A percentile compares a stretch with the other conserved stretches of the same genome.
Conservation (phyloP, 2,113 vertebrate species). For the Hiodon alosoides region DNA sequence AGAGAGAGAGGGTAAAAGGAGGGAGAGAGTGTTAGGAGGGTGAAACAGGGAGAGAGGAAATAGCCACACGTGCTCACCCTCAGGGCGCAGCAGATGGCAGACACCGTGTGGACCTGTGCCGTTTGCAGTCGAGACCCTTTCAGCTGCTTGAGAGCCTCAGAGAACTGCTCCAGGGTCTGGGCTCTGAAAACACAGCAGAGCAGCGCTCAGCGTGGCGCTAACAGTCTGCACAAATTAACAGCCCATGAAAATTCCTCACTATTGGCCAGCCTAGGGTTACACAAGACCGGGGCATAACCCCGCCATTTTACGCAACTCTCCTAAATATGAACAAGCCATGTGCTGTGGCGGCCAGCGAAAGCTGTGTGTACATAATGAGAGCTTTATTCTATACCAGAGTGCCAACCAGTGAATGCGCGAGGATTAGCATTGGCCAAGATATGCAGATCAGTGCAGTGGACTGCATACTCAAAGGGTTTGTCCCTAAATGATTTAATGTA, state of each 20-base stretch:
- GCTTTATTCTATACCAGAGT: too few species aligned
- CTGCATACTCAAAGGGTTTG: neutral
- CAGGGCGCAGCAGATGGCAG: constrained; percentile 77
- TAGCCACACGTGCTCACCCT: constrained; percentile 64
- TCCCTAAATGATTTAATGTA: too few species aligned
- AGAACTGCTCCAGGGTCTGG: constrained; percentile 77
- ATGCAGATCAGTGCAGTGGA: neutral
- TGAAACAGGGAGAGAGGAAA: neutral
- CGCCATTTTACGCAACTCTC: too few species aligned
- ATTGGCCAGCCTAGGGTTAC: too few species aligned
- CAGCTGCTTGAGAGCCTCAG: constrained; percentile 72
- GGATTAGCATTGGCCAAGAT: neutral
- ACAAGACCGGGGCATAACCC: too few species aligned
- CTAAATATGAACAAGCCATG: too few species aligned
- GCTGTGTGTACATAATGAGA: too few species aligned
- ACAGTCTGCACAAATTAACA: neutral
- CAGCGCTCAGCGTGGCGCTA: constrained; percentile 6
- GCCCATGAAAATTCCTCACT: too few species aligned
- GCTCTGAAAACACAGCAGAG: constrained; percentile 53
- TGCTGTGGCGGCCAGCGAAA: too few species aligned
- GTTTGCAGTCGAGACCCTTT: constrained; percentile 80
- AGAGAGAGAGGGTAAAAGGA: neutral
- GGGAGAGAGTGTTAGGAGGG: too few species aligned
- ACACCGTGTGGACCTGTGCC: constrained; percentile 71
- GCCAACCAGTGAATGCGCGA: too few species aligned